Conservation (phyloP, 1,140 invertebrate species). For the Penaeus indicus region DNA sequence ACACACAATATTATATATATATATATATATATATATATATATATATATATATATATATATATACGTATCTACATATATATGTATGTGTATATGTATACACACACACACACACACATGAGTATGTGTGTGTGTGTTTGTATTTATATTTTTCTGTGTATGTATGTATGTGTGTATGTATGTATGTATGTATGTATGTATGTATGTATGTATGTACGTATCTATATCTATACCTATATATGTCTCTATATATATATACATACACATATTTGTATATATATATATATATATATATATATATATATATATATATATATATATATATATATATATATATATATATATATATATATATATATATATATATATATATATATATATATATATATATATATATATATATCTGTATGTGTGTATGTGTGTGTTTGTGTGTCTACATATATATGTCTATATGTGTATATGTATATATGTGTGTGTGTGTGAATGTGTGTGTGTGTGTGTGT, state of each 20-base stretch:
- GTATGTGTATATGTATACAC: not conserved
- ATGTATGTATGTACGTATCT: not conserved
- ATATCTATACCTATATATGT: constrained; percentile 35
- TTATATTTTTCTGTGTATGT: not conserved
- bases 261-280: constrained; percentile 29
- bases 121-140: not conserved
- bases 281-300: constrained; percentile 30
- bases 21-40: not conserved
- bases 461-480: constrained; percentile 24
- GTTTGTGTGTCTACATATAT: constrained; percentile 23
- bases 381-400: constrained; percentile 36
- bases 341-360: constrained; percentile 36
- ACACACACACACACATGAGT: not conserved
- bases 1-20: not conserved
- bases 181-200: constrained; percentile 24
- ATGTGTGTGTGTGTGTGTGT: constrained; percentile 5
- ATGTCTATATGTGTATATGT: not conserved
- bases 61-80: constrained; percentile 11
- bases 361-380: constrained; percentile 30
- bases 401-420: not conserved
- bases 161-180: constrained; percentile 18
- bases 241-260: constrained; percentile 23
- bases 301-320: constrained; percentile 36
- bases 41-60: constrained; percentile 20
- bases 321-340: constrained; percentile 30